phyloP scores from a whole-genome alignment of 2,888 invertebrate genomes.

The Nemotelus pantherinus region DNA sequence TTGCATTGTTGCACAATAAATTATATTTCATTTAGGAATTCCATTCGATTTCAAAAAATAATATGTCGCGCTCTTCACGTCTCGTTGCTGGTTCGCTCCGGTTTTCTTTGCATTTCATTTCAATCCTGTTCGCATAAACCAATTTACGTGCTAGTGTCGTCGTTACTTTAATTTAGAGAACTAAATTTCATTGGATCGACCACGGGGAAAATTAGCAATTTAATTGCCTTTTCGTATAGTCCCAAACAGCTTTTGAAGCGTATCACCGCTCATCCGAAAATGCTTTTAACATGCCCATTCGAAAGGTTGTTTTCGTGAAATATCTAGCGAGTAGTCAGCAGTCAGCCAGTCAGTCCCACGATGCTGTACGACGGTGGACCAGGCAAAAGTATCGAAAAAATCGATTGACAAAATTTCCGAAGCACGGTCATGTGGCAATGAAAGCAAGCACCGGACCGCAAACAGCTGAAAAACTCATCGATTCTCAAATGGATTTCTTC shows the following conservation, averaged over 20 bases:
- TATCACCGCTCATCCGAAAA: constrained; percentile 33
- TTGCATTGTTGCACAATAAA: constrained; percentile 35
- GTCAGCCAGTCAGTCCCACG: too few species aligned
- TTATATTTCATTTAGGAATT: constrained; percentile 17
- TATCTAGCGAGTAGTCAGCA: too few species aligned
- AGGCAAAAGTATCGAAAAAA: too few species aligned
- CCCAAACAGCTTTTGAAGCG: constrained; percentile 18
- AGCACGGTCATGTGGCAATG: not conserved
- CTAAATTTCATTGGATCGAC: constrained; percentile 21
- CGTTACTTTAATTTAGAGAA: too few species aligned
- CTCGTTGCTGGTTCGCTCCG: not conserved
- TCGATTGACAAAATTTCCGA: not conserved
- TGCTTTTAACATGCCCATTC: constrained; percentile 39
- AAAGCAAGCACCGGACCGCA: not conserved
- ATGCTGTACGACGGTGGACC: too few species aligned
- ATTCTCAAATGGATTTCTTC: not conserved
- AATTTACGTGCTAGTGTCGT: not conserved
- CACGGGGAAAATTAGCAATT: constrained; percentile 37
- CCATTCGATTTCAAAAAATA: constrained; percentile 5
- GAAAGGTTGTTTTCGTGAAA: not conserved
- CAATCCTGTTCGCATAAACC: constrained; percentile 18
- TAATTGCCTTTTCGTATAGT: constrained; percentile 29
- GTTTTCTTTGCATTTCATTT: not conserved
- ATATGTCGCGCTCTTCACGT: not conserved
- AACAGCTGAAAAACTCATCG: too few species aligned